Percentiles rank a stretch among this genome's conserved stretches.
These are phyloP conservation scores for Pristis pectinata DNA, from an alignment of 2,797 vertebrate genomes.

Conservation along the genomic window DNA sequence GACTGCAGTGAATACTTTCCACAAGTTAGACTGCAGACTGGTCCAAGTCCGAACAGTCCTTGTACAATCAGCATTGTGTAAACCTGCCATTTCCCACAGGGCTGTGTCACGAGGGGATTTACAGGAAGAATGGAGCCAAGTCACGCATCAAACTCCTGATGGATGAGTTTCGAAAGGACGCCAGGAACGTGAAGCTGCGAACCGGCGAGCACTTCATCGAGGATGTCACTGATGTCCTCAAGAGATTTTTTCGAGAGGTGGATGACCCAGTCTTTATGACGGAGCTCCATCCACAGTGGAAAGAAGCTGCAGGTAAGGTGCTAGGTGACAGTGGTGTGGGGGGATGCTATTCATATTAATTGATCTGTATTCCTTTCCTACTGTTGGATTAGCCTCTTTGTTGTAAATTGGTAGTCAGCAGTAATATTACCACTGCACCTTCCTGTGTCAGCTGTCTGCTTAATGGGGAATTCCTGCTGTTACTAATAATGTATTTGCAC, in stretches of 20 bases:
- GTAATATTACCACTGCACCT: not conserved
- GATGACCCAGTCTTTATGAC: conserved; percentile 86
- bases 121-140: conserved; percentile 89
- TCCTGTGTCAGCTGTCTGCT: not conserved
- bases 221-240: conserved; percentile 89
- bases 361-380: not conserved
- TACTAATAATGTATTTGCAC: not conserved
- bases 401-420: not conserved
- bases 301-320: conserved; percentile 74
- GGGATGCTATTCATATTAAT: not conserved
- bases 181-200: conserved; percentile 84
- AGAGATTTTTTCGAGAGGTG: conserved; percentile 91
- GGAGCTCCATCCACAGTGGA: conserved; percentile 81
- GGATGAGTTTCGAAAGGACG: conserved; percentile 88
- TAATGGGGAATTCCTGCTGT: not conserved
- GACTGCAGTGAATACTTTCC: not conserved
- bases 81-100: conserved; percentile 53
- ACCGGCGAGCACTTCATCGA: conserved; percentile 94
- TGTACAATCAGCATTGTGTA: not conserved
- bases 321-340: not conserved
- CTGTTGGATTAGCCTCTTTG: not conserved
- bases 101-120: conserved; percentile 85
- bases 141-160: conserved; percentile 87
- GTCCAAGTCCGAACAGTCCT: no score
- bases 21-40: not conserved